Percentiles rank a stretch among this genome's conserved stretches.
Conservation (phyloP, 2,113 vertebrate genomes). For the Meleagris gallopavo region DNA sequence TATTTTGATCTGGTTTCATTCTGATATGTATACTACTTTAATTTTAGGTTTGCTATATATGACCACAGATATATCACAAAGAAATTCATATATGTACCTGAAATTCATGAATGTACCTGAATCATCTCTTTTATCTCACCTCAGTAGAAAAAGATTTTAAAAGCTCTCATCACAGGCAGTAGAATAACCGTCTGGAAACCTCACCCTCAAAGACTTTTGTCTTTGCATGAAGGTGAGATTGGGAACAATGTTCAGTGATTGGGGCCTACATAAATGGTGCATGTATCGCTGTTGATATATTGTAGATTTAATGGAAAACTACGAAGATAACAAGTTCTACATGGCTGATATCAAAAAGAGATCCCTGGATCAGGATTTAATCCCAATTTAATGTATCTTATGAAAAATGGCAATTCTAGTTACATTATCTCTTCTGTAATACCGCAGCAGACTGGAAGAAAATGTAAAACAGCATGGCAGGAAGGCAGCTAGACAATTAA, state of each 20-base stretch:
- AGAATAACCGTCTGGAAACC: neutral
- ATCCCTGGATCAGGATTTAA: conserved; percentile 6
- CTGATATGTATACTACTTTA: neutral
- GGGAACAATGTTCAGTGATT: neutral
- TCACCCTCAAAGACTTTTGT: neutral
- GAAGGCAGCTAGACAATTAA: conserved; percentile 39
- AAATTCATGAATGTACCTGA: neutral
- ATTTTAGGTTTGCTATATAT: neutral
- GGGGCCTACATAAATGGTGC: neutral
- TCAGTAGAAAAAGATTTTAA: neutral
- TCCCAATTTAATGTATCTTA: neutral
- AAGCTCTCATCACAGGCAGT: neutral
- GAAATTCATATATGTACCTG: neutral
- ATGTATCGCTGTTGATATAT: neutral
- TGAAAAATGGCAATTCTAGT: conserved; percentile 24
- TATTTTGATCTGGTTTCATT: neutral
- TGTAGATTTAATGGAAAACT: neutral
- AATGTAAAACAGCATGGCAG: conserved; percentile 15
- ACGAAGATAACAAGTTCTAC: neutral
- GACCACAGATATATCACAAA: neutral
- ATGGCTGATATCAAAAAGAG: neutral
- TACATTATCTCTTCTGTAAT: neutral
- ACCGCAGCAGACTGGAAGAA: neutral
- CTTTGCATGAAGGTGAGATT: neutral
- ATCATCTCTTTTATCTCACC: neutral